Conservation (phyloP, 2,797 vertebrate species). For the Typhlichthys eigenmanni region DNA sequence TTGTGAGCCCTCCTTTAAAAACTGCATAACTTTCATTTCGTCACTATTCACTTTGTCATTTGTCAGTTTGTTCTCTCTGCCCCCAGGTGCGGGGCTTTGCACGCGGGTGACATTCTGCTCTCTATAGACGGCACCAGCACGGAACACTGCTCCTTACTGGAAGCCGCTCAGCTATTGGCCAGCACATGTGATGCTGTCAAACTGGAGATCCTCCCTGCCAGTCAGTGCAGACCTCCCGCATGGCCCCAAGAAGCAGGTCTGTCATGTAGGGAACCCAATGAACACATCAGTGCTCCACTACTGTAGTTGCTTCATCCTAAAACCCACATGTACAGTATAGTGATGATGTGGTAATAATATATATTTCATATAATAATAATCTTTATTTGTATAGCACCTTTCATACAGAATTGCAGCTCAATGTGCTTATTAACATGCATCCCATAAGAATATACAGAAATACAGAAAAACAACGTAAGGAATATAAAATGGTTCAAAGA, state of each 20-base stretch:
- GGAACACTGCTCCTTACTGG: slow-evolving; percentile 91
- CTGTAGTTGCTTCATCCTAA: not conserved
- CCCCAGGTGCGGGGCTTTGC: slow-evolving; percentile 89
- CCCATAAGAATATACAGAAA: not conserved
- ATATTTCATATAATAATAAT: not conserved
- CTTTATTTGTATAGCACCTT: too few species aligned
- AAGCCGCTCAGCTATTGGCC: slow-evolving; percentile 92
- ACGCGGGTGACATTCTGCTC: slow-evolving; percentile 88
- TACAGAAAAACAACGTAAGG: not conserved
- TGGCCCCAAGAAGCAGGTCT: slow-evolving; percentile 88
- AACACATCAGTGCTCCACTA: not conserved
- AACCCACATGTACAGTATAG: not conserved
- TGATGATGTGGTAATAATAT: not conserved
- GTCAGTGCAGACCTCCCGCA: slow-evolving; percentile 82
- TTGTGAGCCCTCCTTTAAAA: not conserved
- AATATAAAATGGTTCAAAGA: not conserved
- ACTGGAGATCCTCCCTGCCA: slow-evolving; percentile 89
- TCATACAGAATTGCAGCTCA: too few species aligned
- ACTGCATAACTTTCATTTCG: not conserved
- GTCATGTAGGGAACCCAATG: slow-evolving; percentile 21
- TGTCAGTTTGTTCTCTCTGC: not conserved
- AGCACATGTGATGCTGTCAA: slow-evolving; percentile 85
- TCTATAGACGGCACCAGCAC: slow-evolving; percentile 94
- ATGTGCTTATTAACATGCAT: too few species aligned
- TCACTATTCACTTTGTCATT: too few species aligned